A percentile compares a stretch with the other conserved stretches of the same genome.
Evolutionary conservation across 2,888 invertebrate species (phyloP).

Genomic region (Cabera pusaria): DNA sequence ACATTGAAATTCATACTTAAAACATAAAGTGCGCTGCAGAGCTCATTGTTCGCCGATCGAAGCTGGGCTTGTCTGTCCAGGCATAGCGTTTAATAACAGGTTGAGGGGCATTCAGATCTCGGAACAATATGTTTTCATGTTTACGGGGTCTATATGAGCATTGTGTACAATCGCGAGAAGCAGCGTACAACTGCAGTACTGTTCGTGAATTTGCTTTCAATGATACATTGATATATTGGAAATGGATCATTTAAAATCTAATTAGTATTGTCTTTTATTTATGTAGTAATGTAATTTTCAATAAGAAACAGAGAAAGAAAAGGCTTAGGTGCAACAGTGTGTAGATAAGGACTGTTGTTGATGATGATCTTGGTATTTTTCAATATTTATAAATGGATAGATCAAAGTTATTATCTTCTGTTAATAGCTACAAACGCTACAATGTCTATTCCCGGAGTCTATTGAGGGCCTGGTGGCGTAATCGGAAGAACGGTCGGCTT

Average conservation of each 20-base stretch:
- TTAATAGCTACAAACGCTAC: not conserved
- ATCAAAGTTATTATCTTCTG: too few relatives aligned
- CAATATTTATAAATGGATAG: too few relatives aligned
- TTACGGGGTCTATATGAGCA: conserved; percentile 36
- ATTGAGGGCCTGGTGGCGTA: too few relatives aligned
- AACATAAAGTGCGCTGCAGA: conserved; percentile 29
- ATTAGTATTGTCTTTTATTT: too few relatives aligned
- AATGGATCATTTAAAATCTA: not conserved
- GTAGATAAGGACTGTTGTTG: too few relatives aligned
- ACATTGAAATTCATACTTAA: conserved; percentile 32
- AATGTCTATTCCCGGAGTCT: too few relatives aligned
- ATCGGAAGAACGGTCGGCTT: too few relatives aligned
- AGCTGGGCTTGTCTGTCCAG: conserved; percentile 46
- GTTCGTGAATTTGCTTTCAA: conserved; percentile 11
- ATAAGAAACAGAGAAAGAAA: too few relatives aligned
- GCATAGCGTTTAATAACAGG: conserved; percentile 43
- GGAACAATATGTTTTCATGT: conserved; percentile 51
- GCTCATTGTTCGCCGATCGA: conserved; percentile 48
- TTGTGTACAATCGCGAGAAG: conserved; percentile 17
- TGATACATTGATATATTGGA: conserved; percentile 2
- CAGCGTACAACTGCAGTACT: conserved; percentile 15
- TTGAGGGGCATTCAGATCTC: conserved; percentile 47
- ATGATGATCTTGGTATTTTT: too few relatives aligned
- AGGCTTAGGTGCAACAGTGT: too few relatives aligned
- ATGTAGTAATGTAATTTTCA: too few relatives aligned